Evolutionary conservation across 2,797 vertebrate genomes (phyloP).

Genomic region (Hyperoplus lanceolatus): DNA sequence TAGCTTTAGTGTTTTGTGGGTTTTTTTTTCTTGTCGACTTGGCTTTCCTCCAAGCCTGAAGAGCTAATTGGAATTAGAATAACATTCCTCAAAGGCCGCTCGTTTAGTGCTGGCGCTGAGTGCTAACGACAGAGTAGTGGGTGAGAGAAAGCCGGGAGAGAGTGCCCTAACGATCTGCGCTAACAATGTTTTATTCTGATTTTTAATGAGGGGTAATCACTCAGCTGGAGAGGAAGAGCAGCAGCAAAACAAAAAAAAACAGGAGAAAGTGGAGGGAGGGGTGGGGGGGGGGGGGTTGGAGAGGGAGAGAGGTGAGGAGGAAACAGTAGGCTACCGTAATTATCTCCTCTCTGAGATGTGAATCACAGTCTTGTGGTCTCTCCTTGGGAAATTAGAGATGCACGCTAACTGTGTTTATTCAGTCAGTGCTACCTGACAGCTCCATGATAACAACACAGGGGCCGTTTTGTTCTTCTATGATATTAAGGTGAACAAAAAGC

Average conservation of each 20-base stretch:
- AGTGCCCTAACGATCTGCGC: conserved; percentile 95
- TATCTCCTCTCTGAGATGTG: conserved; percentile 78
- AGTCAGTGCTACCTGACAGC: conserved; percentile 65
- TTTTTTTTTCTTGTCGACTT: conserved; percentile 81
- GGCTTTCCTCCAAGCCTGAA: conserved; percentile 94
- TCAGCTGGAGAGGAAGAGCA: conserved; percentile 91
- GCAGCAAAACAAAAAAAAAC: conserved; percentile 10
- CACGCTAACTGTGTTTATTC: conserved; percentile 73
- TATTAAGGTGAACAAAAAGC: conserved; percentile 4
- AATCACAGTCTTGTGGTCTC: conserved; percentile 71
- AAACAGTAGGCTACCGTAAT: conserved; percentile 81
- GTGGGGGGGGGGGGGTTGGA: conserved; percentile 28
- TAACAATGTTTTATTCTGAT: conserved; percentile 99
- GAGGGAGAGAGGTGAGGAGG: conserved; percentile 64
- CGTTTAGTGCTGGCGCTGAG: conserved; percentile 93
- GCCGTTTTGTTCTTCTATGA: conserved; percentile 18
- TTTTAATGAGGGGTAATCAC: conserved; percentile 99
- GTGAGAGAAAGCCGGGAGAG: conserved; percentile 87
- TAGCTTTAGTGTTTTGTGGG: conserved; percentile 71
- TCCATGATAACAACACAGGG: conserved; percentile 41
- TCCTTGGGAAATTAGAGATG: conserved; percentile 73
- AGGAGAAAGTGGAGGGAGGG: conserved; percentile 75
- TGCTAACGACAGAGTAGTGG: conserved; percentile 94
- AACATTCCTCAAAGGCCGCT: conserved; percentile 99
- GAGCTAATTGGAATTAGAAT: conserved; percentile 99